These are phyloP conservation scores for Philypnodon macrostomus DNA, from an alignment of 2,797 vertebrate genomes.

Conservation along the genomic window DNA sequence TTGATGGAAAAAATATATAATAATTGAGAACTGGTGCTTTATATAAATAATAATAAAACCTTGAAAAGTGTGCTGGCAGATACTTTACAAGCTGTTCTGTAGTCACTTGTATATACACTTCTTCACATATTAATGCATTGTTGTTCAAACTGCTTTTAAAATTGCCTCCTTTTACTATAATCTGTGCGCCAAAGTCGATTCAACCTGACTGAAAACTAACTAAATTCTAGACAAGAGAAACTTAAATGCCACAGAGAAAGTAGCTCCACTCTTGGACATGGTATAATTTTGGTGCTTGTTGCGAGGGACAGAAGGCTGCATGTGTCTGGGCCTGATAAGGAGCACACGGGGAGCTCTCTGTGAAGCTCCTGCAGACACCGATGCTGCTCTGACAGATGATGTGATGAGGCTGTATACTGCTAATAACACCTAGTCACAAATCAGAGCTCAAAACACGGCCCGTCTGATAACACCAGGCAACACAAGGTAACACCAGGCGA, in stretches of 20 bases:
- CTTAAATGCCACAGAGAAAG: neutral
- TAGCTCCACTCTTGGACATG: neutral
- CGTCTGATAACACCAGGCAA: slow-evolving; percentile 65
- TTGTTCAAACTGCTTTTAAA: no score
- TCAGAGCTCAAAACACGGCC: slow-evolving; percentile 50
- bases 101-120: no score
- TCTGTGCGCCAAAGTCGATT: no score
- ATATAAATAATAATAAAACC: no score
- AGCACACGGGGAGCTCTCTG: slow-evolving; percentile 28
- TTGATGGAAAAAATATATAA: no score
- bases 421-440: slow-evolving; percentile 66
- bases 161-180: no score
- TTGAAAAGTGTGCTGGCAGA: no score
- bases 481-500: no score
- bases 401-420: slow-evolving; percentile 52
- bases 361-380: slow-evolving; percentile 32
- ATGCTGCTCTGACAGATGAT: slow-evolving; percentile 62
- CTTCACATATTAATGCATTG: no score
- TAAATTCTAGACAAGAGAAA: neutral
- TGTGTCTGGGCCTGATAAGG: slow-evolving; percentile 34
- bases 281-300: slow-evolving; percentile 15
- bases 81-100: no score
- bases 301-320: slow-evolving; percentile 13
- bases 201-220: neutral
- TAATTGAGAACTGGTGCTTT: no score